phyloP scores from a whole-genome alignment of 2,113 vertebrate genomes.

The Prunella fulvescens region DNA sequence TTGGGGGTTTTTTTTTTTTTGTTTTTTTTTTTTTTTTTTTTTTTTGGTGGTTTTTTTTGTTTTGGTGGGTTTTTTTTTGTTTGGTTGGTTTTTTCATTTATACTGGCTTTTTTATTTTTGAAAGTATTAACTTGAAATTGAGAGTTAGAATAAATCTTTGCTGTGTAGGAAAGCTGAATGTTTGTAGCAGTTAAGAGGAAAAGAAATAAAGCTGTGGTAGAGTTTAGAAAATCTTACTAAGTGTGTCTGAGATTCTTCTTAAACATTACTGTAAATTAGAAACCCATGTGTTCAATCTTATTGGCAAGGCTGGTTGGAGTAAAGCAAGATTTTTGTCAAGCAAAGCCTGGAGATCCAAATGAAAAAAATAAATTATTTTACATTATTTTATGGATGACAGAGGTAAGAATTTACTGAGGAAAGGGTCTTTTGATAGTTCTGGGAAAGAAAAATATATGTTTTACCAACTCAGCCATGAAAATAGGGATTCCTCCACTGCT shows the following conservation, averaged over 20 bases:
- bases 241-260: background rate
- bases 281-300: background rate
- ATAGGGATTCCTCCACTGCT: fast-evolving
- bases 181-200: background rate
- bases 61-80: background rate
- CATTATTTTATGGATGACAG: background rate
- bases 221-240: background rate
- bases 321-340: background rate
- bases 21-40: background rate
- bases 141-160: background rate
- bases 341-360: background rate
- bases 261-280: background rate
- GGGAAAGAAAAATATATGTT: background rate
- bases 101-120: background rate
- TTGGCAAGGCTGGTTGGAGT: background rate
- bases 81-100: background rate
- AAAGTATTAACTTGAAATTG: background rate
- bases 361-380: background rate
- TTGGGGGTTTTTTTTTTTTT: too few relatives aligned
- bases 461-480: background rate
- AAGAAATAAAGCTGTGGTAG: background rate
- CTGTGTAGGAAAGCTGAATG: background rate
- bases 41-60: too few relatives aligned
- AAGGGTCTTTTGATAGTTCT: background rate
- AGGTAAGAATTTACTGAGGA: background rate